Evolutionary conservation across 2,888 invertebrate species (phyloP).

Genomic region (Noctua fimbriata): DNA sequence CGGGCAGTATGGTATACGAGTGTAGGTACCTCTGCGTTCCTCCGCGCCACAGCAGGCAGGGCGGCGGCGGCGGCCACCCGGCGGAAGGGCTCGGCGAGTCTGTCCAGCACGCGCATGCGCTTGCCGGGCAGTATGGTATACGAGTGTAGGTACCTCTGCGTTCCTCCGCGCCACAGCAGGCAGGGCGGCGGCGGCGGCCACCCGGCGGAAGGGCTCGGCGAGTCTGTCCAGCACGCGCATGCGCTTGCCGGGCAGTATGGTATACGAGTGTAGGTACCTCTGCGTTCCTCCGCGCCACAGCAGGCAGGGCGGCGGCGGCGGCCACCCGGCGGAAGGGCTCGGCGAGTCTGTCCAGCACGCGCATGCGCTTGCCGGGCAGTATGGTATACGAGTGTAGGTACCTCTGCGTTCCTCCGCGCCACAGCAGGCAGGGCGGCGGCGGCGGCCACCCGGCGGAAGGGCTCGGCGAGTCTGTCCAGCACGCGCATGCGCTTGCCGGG

Average conservation of each 20-base stretch:
- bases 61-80: conserved; percentile 52
- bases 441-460: conserved; percentile 67
- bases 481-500: conserved; percentile 81
- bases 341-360: conserved; percentile 80
- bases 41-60: conserved; percentile 61
- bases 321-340: conserved; percentile 71
- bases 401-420: conserved; percentile 72
- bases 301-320: conserved; percentile 55
- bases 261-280: conserved; percentile 53
- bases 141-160: conserved; percentile 64
- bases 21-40: conserved; percentile 69
- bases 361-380: conserved; percentile 76
- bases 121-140: conserved; percentile 59
- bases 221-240: conserved; percentile 80
- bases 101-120: conserved; percentile 79
- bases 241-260: conserved; percentile 71
- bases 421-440: conserved; percentile 57
- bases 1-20: too few species aligned
- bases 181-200: conserved; percentile 48
- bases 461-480: conserved; percentile 78
- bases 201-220: conserved; percentile 74
- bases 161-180: conserved; percentile 65
- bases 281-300: conserved; percentile 68
- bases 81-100: conserved; percentile 76
- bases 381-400: background rate